Evolutionary conservation across 2,113 vertebrate genomes (phyloP).

Genomic region (Todiramphus saurophagus): DNA sequence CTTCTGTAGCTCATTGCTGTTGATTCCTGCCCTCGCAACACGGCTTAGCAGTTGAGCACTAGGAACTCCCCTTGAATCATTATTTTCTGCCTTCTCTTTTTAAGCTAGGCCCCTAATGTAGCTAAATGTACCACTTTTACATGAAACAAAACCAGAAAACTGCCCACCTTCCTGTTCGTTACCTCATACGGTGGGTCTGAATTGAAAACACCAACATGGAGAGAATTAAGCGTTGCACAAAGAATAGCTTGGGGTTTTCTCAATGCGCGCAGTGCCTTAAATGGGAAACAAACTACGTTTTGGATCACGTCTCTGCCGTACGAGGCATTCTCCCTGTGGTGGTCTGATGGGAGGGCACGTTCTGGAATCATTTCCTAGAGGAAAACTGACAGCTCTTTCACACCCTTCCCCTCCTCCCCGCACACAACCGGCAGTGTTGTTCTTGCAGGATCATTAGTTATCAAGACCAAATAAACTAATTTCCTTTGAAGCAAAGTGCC

Average conservation of each 20-base stretch:
- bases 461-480: background rate
- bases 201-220: conserved; percentile 21
- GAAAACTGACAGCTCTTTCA: background rate
- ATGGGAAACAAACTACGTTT: background rate
- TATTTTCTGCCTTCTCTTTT: conserved; percentile 1
- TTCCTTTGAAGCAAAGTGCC: background rate
- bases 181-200: conserved; percentile 3
- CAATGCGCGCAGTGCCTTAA: accelerated
- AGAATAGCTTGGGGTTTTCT: background rate
- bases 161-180: background rate
- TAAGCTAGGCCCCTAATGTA: background rate
- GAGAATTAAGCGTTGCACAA: background rate
- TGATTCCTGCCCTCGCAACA: background rate
- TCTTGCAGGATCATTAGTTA: background rate
- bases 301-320: background rate
- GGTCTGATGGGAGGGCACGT: conserved; percentile 43
- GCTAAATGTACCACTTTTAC: background rate
- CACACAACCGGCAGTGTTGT: background rate
- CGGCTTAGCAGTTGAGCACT: background rate
- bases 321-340: conserved; percentile 37
- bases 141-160: conserved; percentile 31
- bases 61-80: background rate
- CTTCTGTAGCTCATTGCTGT: background rate
- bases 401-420: background rate
- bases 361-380: background rate